phyloP scores from a whole-genome alignment of 2,113 vertebrate genomes.

The Pachycephala philippinensis region DNA sequence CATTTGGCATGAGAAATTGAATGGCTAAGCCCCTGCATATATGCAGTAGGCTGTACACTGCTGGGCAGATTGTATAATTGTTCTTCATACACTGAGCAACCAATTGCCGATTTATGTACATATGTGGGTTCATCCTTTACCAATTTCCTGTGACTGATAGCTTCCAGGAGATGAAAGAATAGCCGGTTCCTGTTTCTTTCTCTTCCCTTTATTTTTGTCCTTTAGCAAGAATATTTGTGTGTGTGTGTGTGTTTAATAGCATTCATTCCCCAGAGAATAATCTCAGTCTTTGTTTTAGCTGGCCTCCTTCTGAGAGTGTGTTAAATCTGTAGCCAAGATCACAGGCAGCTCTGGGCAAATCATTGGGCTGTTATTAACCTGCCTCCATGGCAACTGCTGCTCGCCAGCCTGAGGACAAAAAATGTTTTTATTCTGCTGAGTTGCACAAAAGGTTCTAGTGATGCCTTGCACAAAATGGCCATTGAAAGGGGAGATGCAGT shows the following conservation, averaged over 20 bases:
- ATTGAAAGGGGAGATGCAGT: slow-evolving; percentile 69
- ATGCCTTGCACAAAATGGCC: slow-evolving; percentile 77
- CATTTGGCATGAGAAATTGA: background rate
- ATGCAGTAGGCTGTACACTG: background rate
- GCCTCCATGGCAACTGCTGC: slow-evolving; percentile 86
- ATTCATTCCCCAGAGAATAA: slow-evolving; percentile 74
- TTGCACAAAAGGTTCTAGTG: slow-evolving; percentile 84
- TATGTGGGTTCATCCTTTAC: slow-evolving; percentile 6
- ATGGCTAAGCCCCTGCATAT: background rate
- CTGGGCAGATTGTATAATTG: background rate
- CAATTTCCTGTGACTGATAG: slow-evolving; percentile 24
- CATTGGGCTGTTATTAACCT: slow-evolving; percentile 84
- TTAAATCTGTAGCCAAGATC: slow-evolving; percentile 80
- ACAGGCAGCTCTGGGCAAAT: slow-evolving; percentile 76
- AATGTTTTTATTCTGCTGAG: slow-evolving; percentile 85
- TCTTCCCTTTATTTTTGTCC: slow-evolving; percentile 50
- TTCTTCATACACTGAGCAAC: background rate
- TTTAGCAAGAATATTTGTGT: slow-evolving; percentile 50
- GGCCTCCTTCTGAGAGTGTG: slow-evolving; percentile 70
- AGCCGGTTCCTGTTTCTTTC: slow-evolving; percentile 29
- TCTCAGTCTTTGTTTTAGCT: slow-evolving; percentile 71
- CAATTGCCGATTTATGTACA: background rate
- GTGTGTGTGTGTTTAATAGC: slow-evolving; percentile 44
- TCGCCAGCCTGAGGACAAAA: slow-evolving; percentile 79
- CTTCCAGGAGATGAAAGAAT: slow-evolving; percentile 48